These are phyloP conservation scores for Danio aesculapii DNA, from an alignment of 2,797 vertebrate species.

Conservation along the genomic window DNA sequence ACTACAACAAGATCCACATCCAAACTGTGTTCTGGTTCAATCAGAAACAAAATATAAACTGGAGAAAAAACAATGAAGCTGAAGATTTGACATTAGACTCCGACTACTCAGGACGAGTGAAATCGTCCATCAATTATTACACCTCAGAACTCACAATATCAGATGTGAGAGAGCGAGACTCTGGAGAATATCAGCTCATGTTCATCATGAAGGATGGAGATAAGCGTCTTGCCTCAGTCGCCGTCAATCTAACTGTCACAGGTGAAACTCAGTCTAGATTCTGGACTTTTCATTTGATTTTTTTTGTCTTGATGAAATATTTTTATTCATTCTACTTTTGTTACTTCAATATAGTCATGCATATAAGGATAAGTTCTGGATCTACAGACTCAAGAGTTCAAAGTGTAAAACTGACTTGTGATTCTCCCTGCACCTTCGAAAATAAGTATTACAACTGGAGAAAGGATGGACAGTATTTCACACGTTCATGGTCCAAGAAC, in stretches of 20 bases:
- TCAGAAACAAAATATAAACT: constrained; percentile 9
- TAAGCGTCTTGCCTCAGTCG: constrained; percentile 28
- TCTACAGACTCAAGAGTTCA: accelerated
- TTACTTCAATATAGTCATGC: constrained; percentile 22
- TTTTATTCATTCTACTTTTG: too few species aligned
- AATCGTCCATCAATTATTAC: too few species aligned
- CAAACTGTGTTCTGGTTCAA: constrained; percentile 11
- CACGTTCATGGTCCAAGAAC: accelerated
- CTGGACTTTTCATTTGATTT: too few species aligned
- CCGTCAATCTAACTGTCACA: constrained; percentile 28
- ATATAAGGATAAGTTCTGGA: background rate
- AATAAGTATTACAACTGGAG: background rate
- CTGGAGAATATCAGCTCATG: constrained; percentile 53
- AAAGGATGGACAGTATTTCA: background rate
- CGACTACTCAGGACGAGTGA: constrained; percentile 13
- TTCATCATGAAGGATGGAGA: constrained; percentile 47
- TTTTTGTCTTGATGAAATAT: too few species aligned
- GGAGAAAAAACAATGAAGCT: background rate
- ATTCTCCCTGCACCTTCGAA: background rate
- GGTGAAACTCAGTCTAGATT: background rate
- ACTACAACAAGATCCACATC: background rate
- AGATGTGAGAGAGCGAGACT: constrained; percentile 53
- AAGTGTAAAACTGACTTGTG: background rate
- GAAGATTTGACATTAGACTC: constrained; percentile 31
- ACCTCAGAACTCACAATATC: constrained; percentile 19